Conservation (phyloP, 2,888 invertebrate genomes). For the Agonopterix arenella region DNA sequence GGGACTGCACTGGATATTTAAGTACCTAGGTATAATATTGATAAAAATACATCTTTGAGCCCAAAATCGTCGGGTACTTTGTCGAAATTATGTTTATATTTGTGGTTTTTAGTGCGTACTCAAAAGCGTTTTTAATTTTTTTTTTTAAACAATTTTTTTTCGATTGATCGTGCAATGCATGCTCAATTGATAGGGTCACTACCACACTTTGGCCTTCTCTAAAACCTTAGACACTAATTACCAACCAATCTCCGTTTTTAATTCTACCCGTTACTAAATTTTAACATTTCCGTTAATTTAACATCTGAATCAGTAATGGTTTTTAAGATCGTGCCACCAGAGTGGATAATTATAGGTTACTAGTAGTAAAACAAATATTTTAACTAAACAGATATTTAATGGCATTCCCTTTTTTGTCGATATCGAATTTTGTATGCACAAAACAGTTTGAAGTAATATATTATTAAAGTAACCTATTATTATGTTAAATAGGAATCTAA, state of each 20-base stretch:
- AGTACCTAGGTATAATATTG: too few relatives aligned
- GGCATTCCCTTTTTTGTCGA: constrained; percentile 13
- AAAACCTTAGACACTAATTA: constrained; percentile 18
- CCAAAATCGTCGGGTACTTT: too few relatives aligned
- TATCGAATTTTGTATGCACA: background rate
- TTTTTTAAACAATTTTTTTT: too few relatives aligned
- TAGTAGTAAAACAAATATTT: constrained; percentile 36
- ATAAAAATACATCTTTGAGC: too few relatives aligned
- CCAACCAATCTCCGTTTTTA: constrained; percentile 23
- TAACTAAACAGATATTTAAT: constrained; percentile 25
- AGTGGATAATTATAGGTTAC: constrained; percentile 47
- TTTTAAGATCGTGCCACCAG: constrained; percentile 31
- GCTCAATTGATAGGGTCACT: too few relatives aligned
- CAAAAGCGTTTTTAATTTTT: too few relatives aligned
- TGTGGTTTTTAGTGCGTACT: too few relatives aligned
- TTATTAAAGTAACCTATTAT: constrained; percentile 1
- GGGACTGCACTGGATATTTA: too few relatives aligned
- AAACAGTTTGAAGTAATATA: constrained; percentile 2
- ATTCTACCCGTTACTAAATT: constrained; percentile 20
- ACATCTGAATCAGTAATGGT: constrained; percentile 27
- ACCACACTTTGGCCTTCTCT: too few relatives aligned
- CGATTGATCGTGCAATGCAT: too few relatives aligned
- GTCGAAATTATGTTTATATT: too few relatives aligned
- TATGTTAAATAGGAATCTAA: background rate
- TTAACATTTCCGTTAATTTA: constrained; percentile 32